Conservation (phyloP, 2,113 vertebrate species). For the Electrona antarctica region DNA sequence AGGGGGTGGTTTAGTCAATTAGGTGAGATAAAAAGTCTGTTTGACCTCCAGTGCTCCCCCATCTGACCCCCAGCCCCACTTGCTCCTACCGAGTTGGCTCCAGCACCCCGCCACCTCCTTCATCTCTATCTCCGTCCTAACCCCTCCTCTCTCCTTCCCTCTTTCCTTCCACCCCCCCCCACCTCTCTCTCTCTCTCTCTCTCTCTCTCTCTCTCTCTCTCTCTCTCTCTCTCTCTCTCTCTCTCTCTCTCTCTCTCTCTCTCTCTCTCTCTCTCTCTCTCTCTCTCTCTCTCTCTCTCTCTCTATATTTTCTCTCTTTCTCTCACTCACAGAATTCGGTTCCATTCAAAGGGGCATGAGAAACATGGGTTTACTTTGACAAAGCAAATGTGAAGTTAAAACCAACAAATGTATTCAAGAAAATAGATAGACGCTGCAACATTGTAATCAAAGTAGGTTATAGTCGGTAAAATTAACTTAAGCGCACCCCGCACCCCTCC, state of each 20-base stretch:
- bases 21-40: slow-evolving; percentile 96
- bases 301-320: slow-evolving; percentile 45
- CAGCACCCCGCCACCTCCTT: slow-evolving; percentile 77
- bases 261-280: slow-evolving; percentile 28
- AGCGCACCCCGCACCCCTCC: too few relatives aligned
- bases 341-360: too few relatives aligned
- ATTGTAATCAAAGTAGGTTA: too few relatives aligned
- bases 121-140: slow-evolving; percentile 60
- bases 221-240: slow-evolving; percentile 72
- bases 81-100: slow-evolving; percentile 58
- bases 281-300: slow-evolving; percentile 5
- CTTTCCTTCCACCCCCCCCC: background rate
- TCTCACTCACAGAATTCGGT: too few relatives aligned
- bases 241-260: slow-evolving; percentile 45
- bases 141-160: slow-evolving; percentile 58
- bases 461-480: too few relatives aligned
- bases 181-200: slow-evolving; percentile 42
- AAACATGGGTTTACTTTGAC: too few relatives aligned
- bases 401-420: too few relatives aligned
- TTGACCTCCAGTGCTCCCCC: slow-evolving; percentile 96
- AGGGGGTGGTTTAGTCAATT: slow-evolving; percentile 86
- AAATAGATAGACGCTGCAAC: too few relatives aligned
- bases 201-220: slow-evolving; percentile 64
- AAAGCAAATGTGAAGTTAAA: too few relatives aligned
- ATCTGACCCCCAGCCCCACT: slow-evolving; percentile 24